Percentiles rank a stretch among this genome's conserved stretches.
Evolutionary conservation across 2,113 vertebrate species (phyloP).

Genomic region (Nannospalax galili): DNA sequence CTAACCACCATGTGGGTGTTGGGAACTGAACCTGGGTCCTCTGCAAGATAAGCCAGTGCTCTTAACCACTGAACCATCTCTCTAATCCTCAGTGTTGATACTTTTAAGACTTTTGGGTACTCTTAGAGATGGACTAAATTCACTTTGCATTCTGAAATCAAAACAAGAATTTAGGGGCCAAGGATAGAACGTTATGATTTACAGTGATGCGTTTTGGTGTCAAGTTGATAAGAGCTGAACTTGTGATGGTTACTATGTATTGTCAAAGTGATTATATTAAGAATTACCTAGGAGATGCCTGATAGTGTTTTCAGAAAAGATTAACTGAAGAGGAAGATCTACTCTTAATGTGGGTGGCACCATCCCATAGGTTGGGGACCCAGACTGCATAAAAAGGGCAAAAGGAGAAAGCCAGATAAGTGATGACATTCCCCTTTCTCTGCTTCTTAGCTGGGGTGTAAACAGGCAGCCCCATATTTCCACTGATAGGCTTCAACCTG

Average conservation of each 20-base stretch:
- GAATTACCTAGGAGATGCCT: not conserved
- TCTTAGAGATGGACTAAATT: not conserved
- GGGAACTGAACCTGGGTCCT: too few relatives aligned
- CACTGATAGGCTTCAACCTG: not conserved
- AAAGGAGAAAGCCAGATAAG: not conserved
- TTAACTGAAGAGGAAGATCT: not conserved
- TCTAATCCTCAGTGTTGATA: not conserved
- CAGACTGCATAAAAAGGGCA: not conserved
- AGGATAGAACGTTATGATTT: not conserved
- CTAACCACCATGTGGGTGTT: too few relatives aligned
- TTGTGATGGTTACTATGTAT: not conserved
- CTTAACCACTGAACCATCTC: too few relatives aligned
- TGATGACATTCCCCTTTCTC: not conserved
- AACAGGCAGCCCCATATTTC: not conserved
- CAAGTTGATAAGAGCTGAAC: not conserved
- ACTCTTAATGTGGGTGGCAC: not conserved
- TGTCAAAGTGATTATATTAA: not conserved
- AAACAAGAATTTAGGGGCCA: not conserved
- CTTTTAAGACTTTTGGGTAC: not conserved
- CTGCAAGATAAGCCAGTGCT: too few relatives aligned
- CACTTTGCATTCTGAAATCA: not conserved
- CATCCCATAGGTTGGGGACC: not conserved
- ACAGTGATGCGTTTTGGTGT: not conserved
- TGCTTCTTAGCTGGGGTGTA: not conserved
- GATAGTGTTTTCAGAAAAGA: not conserved